A percentile compares a stretch with the other conserved stretches of the same genome.
Conservation (phyloP, 1,140 invertebrate genomes). For the Drosophila erecta region DNA sequence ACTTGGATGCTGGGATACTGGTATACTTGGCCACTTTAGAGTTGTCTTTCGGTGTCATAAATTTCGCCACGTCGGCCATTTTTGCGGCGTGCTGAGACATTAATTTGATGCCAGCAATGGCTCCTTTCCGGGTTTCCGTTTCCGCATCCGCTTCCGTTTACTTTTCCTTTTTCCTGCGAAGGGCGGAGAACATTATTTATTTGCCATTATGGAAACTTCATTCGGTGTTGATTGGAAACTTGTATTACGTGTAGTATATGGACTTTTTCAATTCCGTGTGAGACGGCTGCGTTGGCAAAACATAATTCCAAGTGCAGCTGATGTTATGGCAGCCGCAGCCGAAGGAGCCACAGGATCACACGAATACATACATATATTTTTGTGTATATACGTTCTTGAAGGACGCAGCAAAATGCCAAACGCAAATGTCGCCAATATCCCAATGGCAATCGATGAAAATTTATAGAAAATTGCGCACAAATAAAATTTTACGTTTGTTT, state of each 20-base stretch:
- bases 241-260: conserved; percentile 17
- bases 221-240: conserved; percentile 72
- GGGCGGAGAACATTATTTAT: conserved; percentile 65
- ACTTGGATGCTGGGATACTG: conserved; percentile 59
- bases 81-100: conserved; percentile 73
- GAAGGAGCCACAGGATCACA: conserved; percentile 35
- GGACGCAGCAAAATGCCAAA: conserved; percentile 79
- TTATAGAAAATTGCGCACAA: conserved; percentile 83
- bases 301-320: conserved; percentile 73
- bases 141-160: conserved; percentile 6
- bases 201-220: conserved; percentile 73
- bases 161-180: neutral
- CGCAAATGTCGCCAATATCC: conserved; percentile 83
- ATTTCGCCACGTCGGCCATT: conserved; percentile 74
- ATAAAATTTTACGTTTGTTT: conserved; percentile 83
- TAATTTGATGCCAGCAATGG: conserved; percentile 65
- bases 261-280: conserved; percentile 66
- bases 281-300: conserved; percentile 14
- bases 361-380: neutral
- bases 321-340: conserved; percentile 62
- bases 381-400: conserved; percentile 26
- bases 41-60: conserved; percentile 76
- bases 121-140: conserved; percentile 55
- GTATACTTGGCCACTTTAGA: conserved; percentile 65
- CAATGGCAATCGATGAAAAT: conserved; percentile 81